These are phyloP conservation scores for Urocitellus parryii DNA, from an alignment of 2,113 vertebrate species.

Conservation along the genomic window DNA sequence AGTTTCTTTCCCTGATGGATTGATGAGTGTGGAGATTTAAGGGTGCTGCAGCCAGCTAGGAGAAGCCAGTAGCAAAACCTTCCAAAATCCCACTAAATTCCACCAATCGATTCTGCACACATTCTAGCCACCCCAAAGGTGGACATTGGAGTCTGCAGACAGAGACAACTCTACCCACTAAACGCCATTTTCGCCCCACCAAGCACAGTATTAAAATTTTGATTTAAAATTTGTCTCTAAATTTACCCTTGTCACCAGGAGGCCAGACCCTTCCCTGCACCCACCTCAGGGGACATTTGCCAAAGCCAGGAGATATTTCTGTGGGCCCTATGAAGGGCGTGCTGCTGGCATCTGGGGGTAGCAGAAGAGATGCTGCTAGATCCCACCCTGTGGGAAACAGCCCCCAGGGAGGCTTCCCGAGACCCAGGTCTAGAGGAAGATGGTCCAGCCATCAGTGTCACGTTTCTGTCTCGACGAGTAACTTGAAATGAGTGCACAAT, in stretches of 20 bases:
- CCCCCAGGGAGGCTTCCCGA: neutral
- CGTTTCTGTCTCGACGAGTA: neutral
- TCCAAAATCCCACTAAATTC: too few relatives aligned
- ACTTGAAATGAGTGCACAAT: neutral
- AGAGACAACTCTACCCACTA: neutral
- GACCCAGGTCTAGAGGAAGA: neutral
- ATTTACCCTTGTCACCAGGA: neutral
- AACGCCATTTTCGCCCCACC: neutral
- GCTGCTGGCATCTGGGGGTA: neutral
- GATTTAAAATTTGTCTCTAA: neutral
- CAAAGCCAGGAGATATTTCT: neutral
- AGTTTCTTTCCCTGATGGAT: neutral
- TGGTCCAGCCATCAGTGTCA: too few relatives aligned
- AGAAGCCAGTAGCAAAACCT: neutral
- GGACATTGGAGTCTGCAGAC: neutral
- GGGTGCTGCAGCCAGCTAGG: neutral
- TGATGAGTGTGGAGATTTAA: neutral
- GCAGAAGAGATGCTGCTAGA: neutral
- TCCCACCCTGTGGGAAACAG: rapidly evolving
- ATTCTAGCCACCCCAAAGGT: neutral
- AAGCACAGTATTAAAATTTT: neutral
- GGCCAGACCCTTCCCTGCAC: rapidly evolving
- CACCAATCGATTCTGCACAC: neutral
- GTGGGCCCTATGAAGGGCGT: too few relatives aligned
- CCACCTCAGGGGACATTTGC: neutral